phyloP scores from a whole-genome alignment of 2,797 vertebrate species.

The Falco concolor region DNA sequence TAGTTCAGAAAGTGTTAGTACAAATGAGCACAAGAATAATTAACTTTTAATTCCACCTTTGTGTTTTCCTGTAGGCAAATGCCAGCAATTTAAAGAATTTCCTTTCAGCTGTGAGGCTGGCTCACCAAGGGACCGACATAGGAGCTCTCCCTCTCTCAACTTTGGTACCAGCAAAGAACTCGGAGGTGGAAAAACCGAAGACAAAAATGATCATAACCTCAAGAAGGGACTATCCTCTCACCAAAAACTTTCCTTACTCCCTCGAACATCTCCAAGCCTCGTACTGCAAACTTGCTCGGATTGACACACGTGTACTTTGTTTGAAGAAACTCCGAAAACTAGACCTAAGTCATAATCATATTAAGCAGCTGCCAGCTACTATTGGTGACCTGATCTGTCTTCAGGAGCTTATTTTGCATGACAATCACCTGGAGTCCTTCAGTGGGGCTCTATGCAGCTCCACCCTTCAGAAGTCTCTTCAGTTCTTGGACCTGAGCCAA shows the following conservation, averaged over 20 bases:
- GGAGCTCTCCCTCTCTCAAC: conserved; percentile 80
- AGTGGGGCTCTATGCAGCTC: conserved; percentile 84
- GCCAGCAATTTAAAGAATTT: conserved; percentile 86
- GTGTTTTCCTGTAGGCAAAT: conserved; percentile 80
- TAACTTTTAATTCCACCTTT: neutral
- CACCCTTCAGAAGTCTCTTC: conserved; percentile 85
- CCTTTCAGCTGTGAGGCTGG: conserved; percentile 87
- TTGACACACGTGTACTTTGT: conserved; percentile 88
- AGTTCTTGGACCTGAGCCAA: conserved; percentile 89
- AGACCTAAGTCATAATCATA: conserved; percentile 94
- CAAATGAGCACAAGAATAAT: neutral
- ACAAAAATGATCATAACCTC: conserved; percentile 88
- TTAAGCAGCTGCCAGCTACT: conserved; percentile 87
- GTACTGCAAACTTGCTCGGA: conserved; percentile 86
- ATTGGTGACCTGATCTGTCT: conserved; percentile 87
- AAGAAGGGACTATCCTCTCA: conserved; percentile 91
- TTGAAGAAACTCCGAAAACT: conserved; percentile 86
- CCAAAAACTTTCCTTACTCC: conserved; percentile 87
- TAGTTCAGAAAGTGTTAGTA: neutral
- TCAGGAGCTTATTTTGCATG: conserved; percentile 86
- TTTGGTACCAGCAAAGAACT: conserved; percentile 82
- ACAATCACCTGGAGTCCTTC: conserved; percentile 90
- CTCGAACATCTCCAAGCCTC: conserved; percentile 93
- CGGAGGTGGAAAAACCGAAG: conserved; percentile 93
- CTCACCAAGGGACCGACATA: conserved; percentile 80